These are phyloP conservation scores for Cyprinodon variegatus DNA, from an alignment of 2,113 vertebrate genomes.

Conservation along the genomic window DNA sequence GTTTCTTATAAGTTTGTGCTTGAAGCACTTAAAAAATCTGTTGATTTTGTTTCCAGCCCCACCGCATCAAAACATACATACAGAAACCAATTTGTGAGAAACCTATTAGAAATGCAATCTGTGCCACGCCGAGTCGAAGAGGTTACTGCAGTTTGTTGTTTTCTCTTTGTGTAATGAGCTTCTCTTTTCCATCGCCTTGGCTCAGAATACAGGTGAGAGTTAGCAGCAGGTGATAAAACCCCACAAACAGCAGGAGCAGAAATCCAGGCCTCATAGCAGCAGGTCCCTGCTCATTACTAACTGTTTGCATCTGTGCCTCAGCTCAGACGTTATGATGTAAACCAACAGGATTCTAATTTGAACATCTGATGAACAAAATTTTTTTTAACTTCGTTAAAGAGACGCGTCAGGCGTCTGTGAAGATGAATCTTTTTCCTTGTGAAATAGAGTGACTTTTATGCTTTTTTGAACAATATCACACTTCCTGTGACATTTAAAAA, in stretches of 20 bases:
- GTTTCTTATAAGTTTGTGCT: background rate
- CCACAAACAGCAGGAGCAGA: constrained; percentile 16
- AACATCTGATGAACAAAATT: constrained; percentile 13
- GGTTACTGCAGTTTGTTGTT: constrained; percentile 35
- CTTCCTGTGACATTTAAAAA: constrained; percentile 47
- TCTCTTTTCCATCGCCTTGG: constrained; percentile 35
- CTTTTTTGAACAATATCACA: constrained; percentile 12
- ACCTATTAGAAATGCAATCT: constrained; percentile 45
- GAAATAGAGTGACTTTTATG: background rate
- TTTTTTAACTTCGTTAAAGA: background rate
- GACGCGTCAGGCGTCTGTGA: background rate
- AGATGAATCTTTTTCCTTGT: background rate
- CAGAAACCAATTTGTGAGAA: constrained; percentile 23
- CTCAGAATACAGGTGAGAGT: constrained; percentile 36
- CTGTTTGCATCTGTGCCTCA: constrained; percentile 20
- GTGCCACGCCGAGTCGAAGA: constrained; percentile 22
- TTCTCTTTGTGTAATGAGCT: constrained; percentile 27
- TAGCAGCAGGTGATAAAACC: constrained; percentile 47
- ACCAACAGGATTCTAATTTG: constrained; percentile 8
- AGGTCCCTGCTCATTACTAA: constrained; percentile 11
- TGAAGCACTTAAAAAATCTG: background rate
- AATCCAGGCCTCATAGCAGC: constrained; percentile 46
- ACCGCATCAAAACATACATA: constrained; percentile 4
- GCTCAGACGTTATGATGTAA: constrained; percentile 20
- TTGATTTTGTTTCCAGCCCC: background rate